These are phyloP conservation scores for Lasioglossum albipes DNA, from an alignment of 1,140 invertebrate genomes.

Conservation along the genomic window DNA sequence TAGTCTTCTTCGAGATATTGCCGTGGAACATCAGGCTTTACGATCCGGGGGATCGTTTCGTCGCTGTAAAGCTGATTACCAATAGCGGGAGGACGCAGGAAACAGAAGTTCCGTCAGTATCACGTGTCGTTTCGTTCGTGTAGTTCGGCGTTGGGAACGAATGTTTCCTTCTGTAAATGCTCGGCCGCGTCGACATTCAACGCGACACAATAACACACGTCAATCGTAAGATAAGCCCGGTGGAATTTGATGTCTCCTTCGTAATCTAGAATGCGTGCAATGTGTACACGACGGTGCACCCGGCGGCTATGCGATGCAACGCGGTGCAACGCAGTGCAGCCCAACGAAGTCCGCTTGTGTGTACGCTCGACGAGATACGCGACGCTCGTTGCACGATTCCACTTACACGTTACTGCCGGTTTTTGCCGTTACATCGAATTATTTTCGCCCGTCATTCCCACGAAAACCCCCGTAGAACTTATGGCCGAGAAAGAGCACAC, in stretches of 20 bases:
- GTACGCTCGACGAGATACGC: constrained; percentile 5
- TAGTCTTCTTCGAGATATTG: background rate
- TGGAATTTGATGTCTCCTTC: constrained; percentile 59
- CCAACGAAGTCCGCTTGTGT: too few species aligned
- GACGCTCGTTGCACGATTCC: constrained; percentile 50
- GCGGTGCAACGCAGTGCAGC: too few species aligned
- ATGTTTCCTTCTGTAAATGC: constrained; percentile 27
- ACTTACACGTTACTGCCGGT: constrained; percentile 43
- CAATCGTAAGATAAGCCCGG: constrained; percentile 38
- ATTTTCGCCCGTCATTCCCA: constrained; percentile 56
- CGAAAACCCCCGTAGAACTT: constrained; percentile 19
- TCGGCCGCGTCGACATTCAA: background rate
- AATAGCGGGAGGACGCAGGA: constrained; percentile 30
- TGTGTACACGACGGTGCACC: constrained; percentile 41
- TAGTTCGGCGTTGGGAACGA: constrained; percentile 32
- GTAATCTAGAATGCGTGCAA: constrained; percentile 53
- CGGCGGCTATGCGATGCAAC: background rate
- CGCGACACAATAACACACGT: constrained; percentile 6
- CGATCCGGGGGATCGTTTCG: constrained; percentile 56
- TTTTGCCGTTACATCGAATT: constrained; percentile 66
- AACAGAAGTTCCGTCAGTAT: constrained; percentile 33
- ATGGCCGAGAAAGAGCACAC: background rate
- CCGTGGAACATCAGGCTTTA: background rate
- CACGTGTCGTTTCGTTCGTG: constrained; percentile 11
- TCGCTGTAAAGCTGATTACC: constrained; percentile 66